Evolutionary conservation across 1,140 invertebrate genomes (phyloP).

Genomic region (Drosophila simulans): DNA sequence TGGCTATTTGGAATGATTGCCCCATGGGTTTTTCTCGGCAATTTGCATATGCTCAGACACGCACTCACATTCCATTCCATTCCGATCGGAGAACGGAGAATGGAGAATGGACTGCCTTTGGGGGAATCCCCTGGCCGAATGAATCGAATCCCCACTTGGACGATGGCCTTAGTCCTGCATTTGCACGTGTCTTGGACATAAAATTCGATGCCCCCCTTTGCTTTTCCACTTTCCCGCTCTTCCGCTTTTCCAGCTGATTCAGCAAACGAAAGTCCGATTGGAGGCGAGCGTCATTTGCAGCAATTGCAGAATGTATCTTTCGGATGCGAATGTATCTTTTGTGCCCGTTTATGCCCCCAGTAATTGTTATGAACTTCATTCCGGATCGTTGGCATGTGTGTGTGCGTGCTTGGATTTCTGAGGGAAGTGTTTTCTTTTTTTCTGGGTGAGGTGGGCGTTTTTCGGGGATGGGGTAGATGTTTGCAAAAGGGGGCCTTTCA

Average conservation of each 20-base stretch:
- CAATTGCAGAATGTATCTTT: conserved; percentile 58
- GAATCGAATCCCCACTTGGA: not conserved
- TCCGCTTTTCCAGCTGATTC: conserved; percentile 34
- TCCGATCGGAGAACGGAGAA: conserved; percentile 1
- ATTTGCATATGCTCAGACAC: conserved; percentile 57
- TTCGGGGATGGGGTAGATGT: not conserved
- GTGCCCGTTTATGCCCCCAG: conserved; percentile 50
- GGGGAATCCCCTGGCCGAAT: conserved; percentile 4
- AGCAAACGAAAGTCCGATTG: conserved; percentile 34
- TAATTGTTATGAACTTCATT: conserved; percentile 80
- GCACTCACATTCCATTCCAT: conserved; percentile 16
- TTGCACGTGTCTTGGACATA: conserved; percentile 65
- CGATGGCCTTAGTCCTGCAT: conserved; percentile 46
- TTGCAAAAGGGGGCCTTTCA: conserved; percentile 12
- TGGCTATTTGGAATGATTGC: conserved; percentile 47
- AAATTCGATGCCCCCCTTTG: conserved; percentile 32
- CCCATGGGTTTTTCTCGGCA: conserved; percentile 33
- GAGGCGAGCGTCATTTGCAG: conserved; percentile 45
- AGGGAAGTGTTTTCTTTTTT: conserved; percentile 1
- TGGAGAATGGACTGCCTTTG: not conserved
- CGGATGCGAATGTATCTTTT: conserved; percentile 54
- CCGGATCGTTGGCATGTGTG: conserved; percentile 38
- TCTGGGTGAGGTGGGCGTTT: not conserved
- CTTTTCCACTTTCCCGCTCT: not conserved
- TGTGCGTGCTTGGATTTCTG: conserved; percentile 54